Conservation (phyloP, 2,888 invertebrate species). For the Baronia brevicornis region DNA sequence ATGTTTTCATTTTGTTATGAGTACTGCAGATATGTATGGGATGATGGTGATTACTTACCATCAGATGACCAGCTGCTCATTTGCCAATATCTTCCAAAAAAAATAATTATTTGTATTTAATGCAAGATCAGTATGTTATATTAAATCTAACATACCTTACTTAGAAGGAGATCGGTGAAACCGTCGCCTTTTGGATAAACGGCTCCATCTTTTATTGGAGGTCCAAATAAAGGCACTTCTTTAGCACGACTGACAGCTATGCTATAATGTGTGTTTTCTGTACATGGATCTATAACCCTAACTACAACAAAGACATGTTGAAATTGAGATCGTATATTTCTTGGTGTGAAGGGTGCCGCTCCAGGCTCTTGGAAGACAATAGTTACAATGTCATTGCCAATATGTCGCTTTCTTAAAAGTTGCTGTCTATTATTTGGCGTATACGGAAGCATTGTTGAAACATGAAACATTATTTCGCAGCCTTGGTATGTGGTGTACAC, state of each 20-base stretch:
- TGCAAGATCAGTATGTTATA: not conserved
- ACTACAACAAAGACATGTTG: constrained; percentile 98
- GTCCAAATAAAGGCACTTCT: constrained; percentile 96
- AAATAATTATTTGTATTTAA: not conserved
- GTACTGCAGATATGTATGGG: too few species aligned
- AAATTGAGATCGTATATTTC: constrained; percentile 96
- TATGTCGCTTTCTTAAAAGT: constrained; percentile 94
- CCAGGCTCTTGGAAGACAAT: constrained; percentile 97
- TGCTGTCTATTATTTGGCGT: constrained; percentile 97
- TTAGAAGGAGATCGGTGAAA: constrained; percentile 96
- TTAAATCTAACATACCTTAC: constrained; percentile 77
- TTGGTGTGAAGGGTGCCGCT: constrained; percentile 93
- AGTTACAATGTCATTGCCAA: constrained; percentile 98
- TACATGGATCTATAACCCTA: constrained; percentile 90
- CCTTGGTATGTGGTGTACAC: constrained; percentile 94
- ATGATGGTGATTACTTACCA: too few species aligned
- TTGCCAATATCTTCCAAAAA: too few species aligned
- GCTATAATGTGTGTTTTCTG: constrained; percentile 93
- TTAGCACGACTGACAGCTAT: constrained; percentile 87
- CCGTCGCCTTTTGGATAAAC: constrained; percentile 91
- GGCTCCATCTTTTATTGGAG: constrained; percentile 92
- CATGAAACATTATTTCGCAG: constrained; percentile 98
- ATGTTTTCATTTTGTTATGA: too few species aligned
- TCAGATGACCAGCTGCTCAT: too few species aligned
- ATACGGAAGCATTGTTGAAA: constrained; percentile 96